A percentile compares a stretch with the other conserved stretches of the same genome.
Conservation (phyloP, 2,113 vertebrate species). For the Maccullochella peelii region DNA sequence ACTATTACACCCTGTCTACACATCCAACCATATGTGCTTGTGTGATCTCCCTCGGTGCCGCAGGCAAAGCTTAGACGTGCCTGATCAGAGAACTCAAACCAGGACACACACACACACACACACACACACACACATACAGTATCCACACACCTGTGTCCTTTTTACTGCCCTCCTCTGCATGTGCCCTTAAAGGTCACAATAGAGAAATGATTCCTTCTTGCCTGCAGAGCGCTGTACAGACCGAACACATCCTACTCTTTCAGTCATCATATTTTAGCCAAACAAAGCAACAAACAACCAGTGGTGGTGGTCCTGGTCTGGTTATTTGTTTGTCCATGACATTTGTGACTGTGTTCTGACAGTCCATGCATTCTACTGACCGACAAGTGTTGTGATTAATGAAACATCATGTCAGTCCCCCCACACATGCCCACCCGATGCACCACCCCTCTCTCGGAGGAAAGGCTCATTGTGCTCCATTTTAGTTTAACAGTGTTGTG, state of each 20-base stretch:
- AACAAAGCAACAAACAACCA: constrained; percentile 57
- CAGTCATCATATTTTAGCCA: constrained; percentile 69
- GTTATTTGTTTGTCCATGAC: constrained; percentile 80
- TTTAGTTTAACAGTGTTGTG: constrained; percentile 85
- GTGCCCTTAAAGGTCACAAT: constrained; percentile 62
- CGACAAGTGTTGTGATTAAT: constrained; percentile 84
- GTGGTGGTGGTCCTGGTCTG: constrained; percentile 30
- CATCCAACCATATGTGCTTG: constrained; percentile 55
- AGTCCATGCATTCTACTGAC: constrained; percentile 81
- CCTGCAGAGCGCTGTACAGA: constrained; percentile 40
- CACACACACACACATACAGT: constrained; percentile 42
- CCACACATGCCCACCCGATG: constrained; percentile 26
- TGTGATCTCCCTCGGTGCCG: constrained; percentile 73
- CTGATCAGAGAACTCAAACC: constrained; percentile 82
- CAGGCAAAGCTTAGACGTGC: constrained; percentile 85
- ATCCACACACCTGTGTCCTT: constrained; percentile 55
- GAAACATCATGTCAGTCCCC: constrained; percentile 50
- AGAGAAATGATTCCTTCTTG: constrained; percentile 47
- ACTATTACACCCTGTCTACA: constrained; percentile 27
- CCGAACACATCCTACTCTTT: constrained; percentile 16
- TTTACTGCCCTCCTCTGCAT: constrained; percentile 78
- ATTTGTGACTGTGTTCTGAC: constrained; percentile 86
- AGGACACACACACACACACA: constrained; percentile 40
- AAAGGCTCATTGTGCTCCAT: constrained; percentile 36
- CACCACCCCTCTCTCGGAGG: neutral